Conservation (phyloP, 2,113 vertebrate species). For the Phaethon lepturus region DNA sequence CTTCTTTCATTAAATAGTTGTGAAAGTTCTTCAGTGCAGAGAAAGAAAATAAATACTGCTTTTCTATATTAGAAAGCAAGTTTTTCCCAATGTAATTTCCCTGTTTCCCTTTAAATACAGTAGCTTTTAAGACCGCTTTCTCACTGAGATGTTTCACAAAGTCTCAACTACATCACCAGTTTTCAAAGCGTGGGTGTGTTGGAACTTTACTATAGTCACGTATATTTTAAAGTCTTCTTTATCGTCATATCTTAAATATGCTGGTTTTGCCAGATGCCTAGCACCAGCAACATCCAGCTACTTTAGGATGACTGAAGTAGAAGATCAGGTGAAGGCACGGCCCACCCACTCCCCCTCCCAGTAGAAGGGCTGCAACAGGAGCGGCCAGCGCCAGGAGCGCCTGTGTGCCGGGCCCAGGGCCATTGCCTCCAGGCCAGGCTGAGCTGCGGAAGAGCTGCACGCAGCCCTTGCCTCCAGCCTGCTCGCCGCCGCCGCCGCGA, state of each 20-base stretch:
- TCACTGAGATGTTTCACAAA: neutral
- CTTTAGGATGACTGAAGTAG: rapidly evolving
- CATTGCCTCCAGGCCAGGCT: rapidly evolving
- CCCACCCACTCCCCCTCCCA: neutral
- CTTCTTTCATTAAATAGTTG: neutral
- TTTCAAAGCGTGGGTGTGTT: neutral
- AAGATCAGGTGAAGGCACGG: neutral
- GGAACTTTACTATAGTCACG: neutral
- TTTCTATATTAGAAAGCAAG: neutral
- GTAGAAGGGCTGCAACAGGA: neutral
- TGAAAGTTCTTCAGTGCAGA: neutral
- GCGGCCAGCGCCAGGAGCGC: rapidly evolving
- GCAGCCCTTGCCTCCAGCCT: neutral
- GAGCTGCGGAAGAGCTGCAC: neutral
- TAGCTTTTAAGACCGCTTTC: neutral
- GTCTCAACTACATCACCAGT: neutral
- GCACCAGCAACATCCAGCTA: neutral
- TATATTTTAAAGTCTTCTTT: neutral
- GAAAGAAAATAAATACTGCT: neutral
- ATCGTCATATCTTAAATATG: no score
- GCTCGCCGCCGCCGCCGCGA: neutral
- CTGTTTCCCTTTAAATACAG: neutral
- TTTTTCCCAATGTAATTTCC: neutral
- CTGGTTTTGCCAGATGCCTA: neutral
- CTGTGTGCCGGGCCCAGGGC: neutral